These are phyloP conservation scores for Paratilapia polleni DNA, from an alignment of 2,113 vertebrate species.

Conservation along the genomic window DNA sequence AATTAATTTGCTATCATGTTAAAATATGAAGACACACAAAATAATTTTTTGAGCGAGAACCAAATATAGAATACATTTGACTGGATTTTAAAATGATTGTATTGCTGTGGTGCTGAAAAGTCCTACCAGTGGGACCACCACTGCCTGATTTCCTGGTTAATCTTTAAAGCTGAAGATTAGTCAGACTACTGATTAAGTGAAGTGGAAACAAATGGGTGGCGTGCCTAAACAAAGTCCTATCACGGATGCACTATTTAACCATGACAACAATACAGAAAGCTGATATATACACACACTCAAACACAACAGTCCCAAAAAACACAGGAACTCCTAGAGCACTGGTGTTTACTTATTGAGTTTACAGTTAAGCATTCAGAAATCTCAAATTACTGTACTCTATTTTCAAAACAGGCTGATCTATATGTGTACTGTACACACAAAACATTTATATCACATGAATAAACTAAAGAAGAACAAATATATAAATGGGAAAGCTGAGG, in stretches of 20 bases:
- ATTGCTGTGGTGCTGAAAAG: background rate
- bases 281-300: background rate
- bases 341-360: no score
- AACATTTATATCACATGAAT: background rate
- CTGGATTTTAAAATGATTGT: background rate
- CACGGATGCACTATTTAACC: constrained; percentile 10
- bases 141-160: background rate
- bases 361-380: no score
- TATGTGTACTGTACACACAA: background rate
- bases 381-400: background rate
- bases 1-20: background rate
- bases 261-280: constrained; percentile 38
- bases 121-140: background rate
- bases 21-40: background rate
- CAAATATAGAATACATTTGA: background rate
- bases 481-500: background rate
- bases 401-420: background rate
- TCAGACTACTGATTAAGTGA: background rate
- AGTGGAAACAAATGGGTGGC: background rate
- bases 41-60: background rate
- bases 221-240: background rate
- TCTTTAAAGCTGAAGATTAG: constrained; percentile 2
- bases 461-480: background rate
- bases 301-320: background rate
- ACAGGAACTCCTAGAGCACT: background rate